Evolutionary conservation across 2,888 invertebrate species (phyloP).

Genomic region (Melanotus villosus): DNA sequence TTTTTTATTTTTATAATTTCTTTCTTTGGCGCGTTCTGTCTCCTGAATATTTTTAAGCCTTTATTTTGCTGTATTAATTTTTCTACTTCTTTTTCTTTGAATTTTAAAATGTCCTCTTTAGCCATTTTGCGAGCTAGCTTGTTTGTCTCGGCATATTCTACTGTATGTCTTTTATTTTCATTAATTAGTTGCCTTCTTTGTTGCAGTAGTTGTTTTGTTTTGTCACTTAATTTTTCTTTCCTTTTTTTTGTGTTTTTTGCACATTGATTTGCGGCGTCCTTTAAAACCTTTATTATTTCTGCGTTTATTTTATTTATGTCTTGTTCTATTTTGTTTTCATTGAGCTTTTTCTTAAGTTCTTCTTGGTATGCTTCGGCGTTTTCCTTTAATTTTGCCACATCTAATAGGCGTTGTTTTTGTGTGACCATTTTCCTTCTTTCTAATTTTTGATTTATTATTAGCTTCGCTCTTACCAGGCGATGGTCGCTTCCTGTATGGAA

Average conservation of each 20-base stretch:
- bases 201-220: neutral
- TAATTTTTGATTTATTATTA: neutral
- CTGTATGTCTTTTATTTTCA: neutral
- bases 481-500: neutral
- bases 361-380: neutral
- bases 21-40: neutral
- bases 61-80: neutral
- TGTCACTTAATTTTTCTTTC: neutral
- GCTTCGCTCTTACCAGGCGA: neutral
- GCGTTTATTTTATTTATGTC: neutral
- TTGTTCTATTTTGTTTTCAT: neutral
- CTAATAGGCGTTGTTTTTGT: neutral
- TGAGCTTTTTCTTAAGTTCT: too few species aligned
- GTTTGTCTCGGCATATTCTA: neutral
- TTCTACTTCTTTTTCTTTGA: neutral
- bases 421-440: neutral
- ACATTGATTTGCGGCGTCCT: neutral
- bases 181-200: neutral
- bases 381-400: neutral
- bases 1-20: neutral
- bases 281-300: neutral
- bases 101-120: neutral
- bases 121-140: neutral
- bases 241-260: slow-evolving; percentile 1
- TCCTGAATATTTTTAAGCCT: neutral